Conservation (phyloP, 2,888 invertebrate genomes). For the Sesamia inferens region DNA sequence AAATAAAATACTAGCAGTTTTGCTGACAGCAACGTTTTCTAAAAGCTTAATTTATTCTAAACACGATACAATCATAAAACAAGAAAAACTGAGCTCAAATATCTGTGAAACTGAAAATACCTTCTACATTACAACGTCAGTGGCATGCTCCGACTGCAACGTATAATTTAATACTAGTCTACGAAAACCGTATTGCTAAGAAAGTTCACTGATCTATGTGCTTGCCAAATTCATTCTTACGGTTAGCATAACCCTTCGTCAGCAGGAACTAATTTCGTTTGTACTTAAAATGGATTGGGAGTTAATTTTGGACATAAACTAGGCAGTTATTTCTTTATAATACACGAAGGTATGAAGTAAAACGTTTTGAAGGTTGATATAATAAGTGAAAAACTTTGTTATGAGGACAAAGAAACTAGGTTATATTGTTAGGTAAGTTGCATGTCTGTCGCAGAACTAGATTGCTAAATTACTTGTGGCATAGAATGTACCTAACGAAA, state of each 20-base stretch:
- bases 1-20: conserved; percentile 35
- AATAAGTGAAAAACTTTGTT: conserved; percentile 41
- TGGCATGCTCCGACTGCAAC: conserved; percentile 60
- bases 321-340: conserved; percentile 26
- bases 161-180: conserved; percentile 68
- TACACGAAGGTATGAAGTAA: conserved; percentile 13
- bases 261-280: conserved; percentile 48
- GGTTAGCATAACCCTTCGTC: conserved; percentile 46
- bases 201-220: conserved; percentile 67
- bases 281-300: conserved; percentile 7
- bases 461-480: conserved; percentile 42
- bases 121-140: conserved; percentile 40
- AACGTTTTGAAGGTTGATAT: conserved; percentile 44
- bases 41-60: conserved; percentile 28
- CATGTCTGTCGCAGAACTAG: conserved; percentile 45
- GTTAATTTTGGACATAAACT: conserved; percentile 38
- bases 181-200: conserved; percentile 68
- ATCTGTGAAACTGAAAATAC: conserved; percentile 37
- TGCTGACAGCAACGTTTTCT: conserved; percentile 19
- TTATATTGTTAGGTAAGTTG: conserved; percentile 40
- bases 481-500: conserved; percentile 28
- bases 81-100: conserved; percentile 27
- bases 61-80: conserved; percentile 20
- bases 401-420: conserved; percentile 41
- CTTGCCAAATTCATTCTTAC: conserved; percentile 68